Evolutionary conservation across 92 coral and sea anemone genomes (phyloP).

Genomic region (Hydrozoanthus gracilis): DNA sequence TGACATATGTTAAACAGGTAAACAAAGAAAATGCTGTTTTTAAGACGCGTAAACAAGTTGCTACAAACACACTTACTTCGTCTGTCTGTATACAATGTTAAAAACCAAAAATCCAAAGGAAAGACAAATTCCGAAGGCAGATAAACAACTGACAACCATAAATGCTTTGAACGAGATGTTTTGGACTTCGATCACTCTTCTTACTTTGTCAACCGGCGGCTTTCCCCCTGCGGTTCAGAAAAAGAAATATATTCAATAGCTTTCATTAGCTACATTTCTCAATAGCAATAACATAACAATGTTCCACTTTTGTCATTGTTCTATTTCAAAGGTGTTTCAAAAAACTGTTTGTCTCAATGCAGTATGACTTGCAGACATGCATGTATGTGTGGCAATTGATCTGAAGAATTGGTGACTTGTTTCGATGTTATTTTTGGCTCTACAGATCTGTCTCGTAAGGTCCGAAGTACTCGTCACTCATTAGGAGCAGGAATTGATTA

Average conservation of each 20-base stretch:
- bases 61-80: neutral
- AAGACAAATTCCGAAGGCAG: slow-evolving; percentile 21
- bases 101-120: slow-evolving; percentile 13
- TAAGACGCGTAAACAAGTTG: neutral
- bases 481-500: neutral
- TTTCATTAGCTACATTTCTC: neutral
- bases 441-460: neutral
- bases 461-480: neutral
- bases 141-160: neutral
- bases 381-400: neutral
- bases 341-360: no score
- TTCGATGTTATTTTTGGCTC: neutral
- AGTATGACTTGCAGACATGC: no score
- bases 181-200: neutral
- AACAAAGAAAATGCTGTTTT: neutral
- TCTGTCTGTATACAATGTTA: slow-evolving; percentile 1
- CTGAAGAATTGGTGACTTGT: no score
- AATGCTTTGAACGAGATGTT: slow-evolving; percentile 6
- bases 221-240: slow-evolving; percentile 14
- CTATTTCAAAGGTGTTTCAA: no score
- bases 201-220: slow-evolving; percentile 27
- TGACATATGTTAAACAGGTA: no score
- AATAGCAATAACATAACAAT: no score
- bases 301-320: no score
- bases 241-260: neutral